These are phyloP conservation scores for Hydrochoerus hydrochaeris DNA, from an alignment of 2,113 vertebrate genomes.

Conservation along the genomic window DNA sequence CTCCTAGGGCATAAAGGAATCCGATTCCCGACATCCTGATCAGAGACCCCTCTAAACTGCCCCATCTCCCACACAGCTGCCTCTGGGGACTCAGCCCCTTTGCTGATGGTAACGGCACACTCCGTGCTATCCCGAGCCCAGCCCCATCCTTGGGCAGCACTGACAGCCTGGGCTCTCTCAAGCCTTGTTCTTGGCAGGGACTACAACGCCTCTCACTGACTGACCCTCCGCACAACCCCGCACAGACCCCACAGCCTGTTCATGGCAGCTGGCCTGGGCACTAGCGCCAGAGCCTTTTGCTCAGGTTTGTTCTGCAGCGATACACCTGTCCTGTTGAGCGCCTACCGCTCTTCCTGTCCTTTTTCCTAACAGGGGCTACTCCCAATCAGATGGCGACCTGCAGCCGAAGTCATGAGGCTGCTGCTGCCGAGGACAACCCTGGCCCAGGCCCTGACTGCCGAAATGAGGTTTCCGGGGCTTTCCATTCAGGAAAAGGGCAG, in stretches of 20 bases:
- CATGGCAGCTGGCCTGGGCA: neutral
- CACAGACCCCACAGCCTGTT: neutral
- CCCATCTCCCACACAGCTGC: neutral
- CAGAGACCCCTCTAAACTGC: neutral
- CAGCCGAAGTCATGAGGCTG: neutral
- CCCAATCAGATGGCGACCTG: neutral
- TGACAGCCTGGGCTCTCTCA: no score
- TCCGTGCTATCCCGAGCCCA: neutral
- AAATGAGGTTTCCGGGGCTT: neutral
- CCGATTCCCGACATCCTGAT: neutral
- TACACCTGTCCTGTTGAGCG: neutral
- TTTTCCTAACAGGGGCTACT: neutral
- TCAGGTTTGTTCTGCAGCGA: neutral
- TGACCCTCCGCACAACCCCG: neutral
- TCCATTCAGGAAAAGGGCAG: neutral
- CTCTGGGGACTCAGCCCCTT: neutral
- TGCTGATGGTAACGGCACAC: neutral
- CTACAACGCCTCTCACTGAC: neutral
- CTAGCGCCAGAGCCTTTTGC: neutral
- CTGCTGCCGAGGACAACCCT: neutral
- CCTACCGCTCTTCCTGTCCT: neutral
- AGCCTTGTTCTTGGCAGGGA: neutral
- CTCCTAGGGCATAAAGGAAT: neutral
- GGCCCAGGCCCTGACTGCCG: neutral
- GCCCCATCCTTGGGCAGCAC: no score